A percentile compares a stretch with the other conserved stretches of the same genome.
Evolutionary conservation across 1,140 invertebrate species (phyloP).

Genomic region (Micrasema minimum): DNA sequence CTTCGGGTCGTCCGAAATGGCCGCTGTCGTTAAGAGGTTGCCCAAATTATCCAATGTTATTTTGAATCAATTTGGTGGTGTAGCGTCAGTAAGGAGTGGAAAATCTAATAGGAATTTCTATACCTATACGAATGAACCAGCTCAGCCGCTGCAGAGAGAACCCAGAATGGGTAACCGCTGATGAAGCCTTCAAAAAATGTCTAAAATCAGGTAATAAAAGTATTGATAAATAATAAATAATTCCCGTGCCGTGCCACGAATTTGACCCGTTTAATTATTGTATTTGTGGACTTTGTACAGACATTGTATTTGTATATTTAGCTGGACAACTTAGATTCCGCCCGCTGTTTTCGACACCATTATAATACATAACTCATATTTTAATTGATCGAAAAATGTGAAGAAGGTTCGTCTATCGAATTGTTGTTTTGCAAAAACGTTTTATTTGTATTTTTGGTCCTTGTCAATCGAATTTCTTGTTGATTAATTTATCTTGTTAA

Average conservation of each 20-base stretch:
- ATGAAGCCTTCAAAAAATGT: slow-evolving; percentile 66
- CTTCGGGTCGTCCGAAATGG: slow-evolving; percentile 24
- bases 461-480: no score
- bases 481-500: no score
- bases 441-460: no score
- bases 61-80: slow-evolving; percentile 36
- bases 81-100: slow-evolving; percentile 21
- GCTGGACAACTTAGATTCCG: no score
- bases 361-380: no score
- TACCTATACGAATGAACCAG: slow-evolving; percentile 67
- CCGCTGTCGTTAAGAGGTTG: slow-evolving; percentile 36
- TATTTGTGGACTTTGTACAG: slow-evolving; percentile 2
- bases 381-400: no score
- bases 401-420: no score
- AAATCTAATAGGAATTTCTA: slow-evolving; percentile 61
- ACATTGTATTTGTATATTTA: not conserved
- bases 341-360: no score
- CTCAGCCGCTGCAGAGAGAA: slow-evolving; percentile 66
- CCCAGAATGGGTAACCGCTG: slow-evolving; percentile 65
- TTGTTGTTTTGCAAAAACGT: no score
- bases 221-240: no score
- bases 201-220: slow-evolving; percentile 66
- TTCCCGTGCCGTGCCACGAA: no score
- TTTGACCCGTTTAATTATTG: not conserved
- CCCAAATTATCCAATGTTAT: slow-evolving; percentile 39